Base-by-base conservation (phyloP, 1,140 invertebrate genomes). In the Conus ventricosus region DNA sequence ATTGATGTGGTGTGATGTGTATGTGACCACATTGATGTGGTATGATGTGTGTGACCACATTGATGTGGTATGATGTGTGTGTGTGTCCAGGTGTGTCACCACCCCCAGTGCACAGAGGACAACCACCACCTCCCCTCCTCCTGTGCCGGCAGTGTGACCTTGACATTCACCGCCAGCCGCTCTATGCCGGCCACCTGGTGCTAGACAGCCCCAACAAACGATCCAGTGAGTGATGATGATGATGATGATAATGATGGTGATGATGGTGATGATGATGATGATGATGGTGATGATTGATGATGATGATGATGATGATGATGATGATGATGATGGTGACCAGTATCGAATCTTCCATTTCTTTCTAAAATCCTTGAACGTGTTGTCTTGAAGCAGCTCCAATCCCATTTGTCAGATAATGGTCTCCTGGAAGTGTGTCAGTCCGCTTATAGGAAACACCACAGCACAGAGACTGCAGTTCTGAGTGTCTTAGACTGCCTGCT, bases 181-280 rank as follows among this genome's bases (percentile, higher is more conserved):
- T 90, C n/a, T 91, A 71, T 76, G 91, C 89, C 78, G 91, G 91
- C 53, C 92, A 93, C 87, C 88, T 93, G 55, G 92, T 93, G n/a
- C 87, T 93, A 39, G 92, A 93, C 89, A 88, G 39, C n/a, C 17
- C 60, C 60, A 11, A 11, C 11, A 83, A 83, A 27, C 81, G 81
- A 80, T 7, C 76, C 76, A 80, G 76, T 80, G 11, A 80, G 15
- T 76, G 75, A 23, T 76, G 75, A 20, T 76, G 75, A 27, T 76
- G 75, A 5, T 76, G 75, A 5, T 76, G 75, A 5, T 76, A 5
- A 27, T 76, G 75, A 27, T 76, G 75, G 23, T 23, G 75, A 5
- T 23, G 75, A 5, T 23, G 75, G 1, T 51, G 23, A 54, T 17
- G 54, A 87, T 55, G 80, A 54, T 71, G n/a, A 53, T 85, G 53